A percentile compares a stretch with the other conserved stretches of the same genome.
Conservation (phyloP, 2,113 vertebrate species). For the Raja brachyura region DNA sequence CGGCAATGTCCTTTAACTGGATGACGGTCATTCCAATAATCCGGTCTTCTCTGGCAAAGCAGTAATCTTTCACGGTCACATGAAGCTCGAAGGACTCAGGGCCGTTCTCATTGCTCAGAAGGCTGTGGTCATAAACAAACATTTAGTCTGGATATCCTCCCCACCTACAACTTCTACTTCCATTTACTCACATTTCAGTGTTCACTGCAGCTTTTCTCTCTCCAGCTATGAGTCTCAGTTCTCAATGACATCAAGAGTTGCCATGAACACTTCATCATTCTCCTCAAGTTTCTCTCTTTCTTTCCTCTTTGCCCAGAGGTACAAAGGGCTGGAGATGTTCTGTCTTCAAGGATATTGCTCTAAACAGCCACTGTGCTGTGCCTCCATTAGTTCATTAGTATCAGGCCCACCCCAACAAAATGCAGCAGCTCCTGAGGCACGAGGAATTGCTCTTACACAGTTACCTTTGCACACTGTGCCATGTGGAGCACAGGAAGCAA, state of each 20-base stretch:
- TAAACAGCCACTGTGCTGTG: too few species aligned
- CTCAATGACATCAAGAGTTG: not conserved
- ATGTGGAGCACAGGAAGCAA: too few species aligned
- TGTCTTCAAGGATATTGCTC: too few species aligned
- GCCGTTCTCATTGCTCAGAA: constrained; percentile 77
- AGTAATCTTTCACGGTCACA: constrained; percentile 93
- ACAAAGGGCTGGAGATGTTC: too few species aligned
- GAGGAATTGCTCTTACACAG: too few species aligned
- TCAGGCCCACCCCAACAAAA: too few species aligned
- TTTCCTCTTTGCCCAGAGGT: not conserved
- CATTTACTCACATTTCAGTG: not conserved
- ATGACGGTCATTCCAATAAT: constrained; percentile 87
- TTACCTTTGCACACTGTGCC: too few species aligned
- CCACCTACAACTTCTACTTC: not conserved
- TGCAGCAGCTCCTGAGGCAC: too few species aligned
- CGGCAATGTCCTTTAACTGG: constrained; percentile 72
- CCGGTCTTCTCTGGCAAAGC: constrained; percentile 91
- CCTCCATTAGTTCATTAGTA: too few species aligned
- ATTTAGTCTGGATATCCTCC: not conserved
- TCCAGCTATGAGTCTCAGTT: too few species aligned
- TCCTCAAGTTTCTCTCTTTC: not conserved
- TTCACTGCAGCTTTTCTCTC: not conserved
- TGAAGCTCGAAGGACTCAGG: constrained; percentile 84
- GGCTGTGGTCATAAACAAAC: constrained; percentile 55
- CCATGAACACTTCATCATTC: not conserved